Conservation (phyloP, 2,797 vertebrate genomes). For the Neopelma chrysocephalum region DNA sequence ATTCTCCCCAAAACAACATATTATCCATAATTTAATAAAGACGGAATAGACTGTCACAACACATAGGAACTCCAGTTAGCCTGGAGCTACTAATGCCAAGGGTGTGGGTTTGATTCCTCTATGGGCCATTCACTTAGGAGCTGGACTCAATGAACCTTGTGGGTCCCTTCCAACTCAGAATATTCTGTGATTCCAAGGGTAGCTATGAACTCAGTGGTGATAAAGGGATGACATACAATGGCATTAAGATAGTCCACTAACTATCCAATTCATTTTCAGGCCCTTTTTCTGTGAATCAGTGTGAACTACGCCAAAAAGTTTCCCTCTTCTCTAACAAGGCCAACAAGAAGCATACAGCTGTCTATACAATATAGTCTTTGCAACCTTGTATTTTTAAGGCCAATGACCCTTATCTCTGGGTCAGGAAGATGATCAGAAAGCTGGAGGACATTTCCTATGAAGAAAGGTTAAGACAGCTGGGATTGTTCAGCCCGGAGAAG, state of each 20-base stretch:
- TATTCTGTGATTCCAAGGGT: neutral
- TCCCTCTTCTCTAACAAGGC: neutral
- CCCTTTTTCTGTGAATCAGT: neutral
- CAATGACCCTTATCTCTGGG: neutral
- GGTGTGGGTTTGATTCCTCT: neutral
- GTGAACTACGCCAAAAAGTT: neutral
- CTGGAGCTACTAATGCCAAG: neutral
- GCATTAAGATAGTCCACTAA: neutral
- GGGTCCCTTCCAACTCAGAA: neutral
- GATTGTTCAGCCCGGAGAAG: neutral
- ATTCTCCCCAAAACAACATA: neutral
- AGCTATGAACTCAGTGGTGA: neutral
- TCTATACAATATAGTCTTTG: neutral
- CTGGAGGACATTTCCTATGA: neutral
- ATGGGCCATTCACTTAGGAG: neutral
- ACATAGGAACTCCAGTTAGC: neutral
- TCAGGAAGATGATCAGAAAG: neutral
- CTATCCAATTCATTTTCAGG: neutral
- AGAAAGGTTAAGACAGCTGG: neutral
- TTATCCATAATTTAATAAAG: neutral
- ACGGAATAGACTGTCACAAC: neutral
- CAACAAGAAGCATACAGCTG: neutral
- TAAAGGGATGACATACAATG: neutral
- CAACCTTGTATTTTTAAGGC: neutral
- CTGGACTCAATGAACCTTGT: neutral